These are phyloP conservation scores for Protobothrops flavoviridis DNA, from an alignment of 2,113 vertebrate species.

Conservation along the genomic window DNA sequence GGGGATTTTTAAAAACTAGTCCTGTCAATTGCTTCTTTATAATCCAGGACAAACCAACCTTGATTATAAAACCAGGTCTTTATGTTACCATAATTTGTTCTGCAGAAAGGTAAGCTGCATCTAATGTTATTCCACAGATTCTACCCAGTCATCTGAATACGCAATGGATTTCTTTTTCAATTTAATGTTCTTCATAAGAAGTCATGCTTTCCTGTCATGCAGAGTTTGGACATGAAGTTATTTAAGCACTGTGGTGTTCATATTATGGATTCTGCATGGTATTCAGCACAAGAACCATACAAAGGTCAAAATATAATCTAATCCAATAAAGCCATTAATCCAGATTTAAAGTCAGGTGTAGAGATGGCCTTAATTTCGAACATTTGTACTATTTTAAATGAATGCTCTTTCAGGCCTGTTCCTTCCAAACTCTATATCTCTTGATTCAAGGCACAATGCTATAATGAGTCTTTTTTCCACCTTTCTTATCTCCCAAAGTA, in stretches of 20 bases:
- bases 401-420: neutral
- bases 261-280: neutral
- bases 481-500: neutral
- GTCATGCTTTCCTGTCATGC: neutral
- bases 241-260: neutral
- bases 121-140: neutral
- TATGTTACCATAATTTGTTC: neutral
- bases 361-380: neutral
- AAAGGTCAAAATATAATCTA: neutral
- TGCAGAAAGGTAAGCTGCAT: neutral
- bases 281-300: neutral
- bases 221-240: neutral
- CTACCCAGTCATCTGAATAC: neutral
- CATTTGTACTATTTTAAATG: neutral
- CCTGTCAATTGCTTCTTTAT: neutral
- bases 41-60: neutral
- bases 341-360: neutral
- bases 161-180: neutral
- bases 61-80: neutral
- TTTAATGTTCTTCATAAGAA: neutral
- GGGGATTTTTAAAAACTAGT: neutral
- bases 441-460: neutral
- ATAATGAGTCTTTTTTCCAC: neutral
- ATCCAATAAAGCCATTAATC: neutral
- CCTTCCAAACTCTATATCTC: neutral